Evolutionary conservation across 2,113 vertebrate genomes (phyloP).

Genomic region (Porphyrio hochstetteri): DNA sequence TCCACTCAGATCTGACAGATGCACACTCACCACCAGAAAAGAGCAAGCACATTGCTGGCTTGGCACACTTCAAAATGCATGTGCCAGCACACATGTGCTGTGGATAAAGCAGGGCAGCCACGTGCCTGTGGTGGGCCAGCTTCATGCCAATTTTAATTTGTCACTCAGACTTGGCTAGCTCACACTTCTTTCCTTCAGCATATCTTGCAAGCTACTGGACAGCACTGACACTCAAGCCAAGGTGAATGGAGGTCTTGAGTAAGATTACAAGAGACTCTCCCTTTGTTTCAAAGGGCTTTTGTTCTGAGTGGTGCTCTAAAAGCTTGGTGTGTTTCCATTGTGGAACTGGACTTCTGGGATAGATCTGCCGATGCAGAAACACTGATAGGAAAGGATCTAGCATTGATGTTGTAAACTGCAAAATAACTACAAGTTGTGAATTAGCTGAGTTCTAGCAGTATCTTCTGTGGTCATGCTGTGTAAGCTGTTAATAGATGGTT

Average conservation of each 20-base stretch:
- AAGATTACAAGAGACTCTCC: background rate
- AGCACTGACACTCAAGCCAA: background rate
- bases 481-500: background rate
- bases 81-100: slow-evolving; percentile 11
- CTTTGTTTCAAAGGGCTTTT: background rate
- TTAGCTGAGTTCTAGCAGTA: background rate
- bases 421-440: background rate
- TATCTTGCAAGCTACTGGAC: background rate
- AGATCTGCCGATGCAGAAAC: background rate
- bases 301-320: background rate
- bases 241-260: background rate
- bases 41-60: background rate
- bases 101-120: slow-evolving; percentile 15
- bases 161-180: slow-evolving; percentile 9
- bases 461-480: background rate
- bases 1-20: background rate
- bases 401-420: background rate
- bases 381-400: background rate
- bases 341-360: background rate
- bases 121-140: slow-evolving; percentile 13
- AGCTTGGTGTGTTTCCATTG: background rate
- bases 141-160: slow-evolving; percentile 26
- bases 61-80: background rate
- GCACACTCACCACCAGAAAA: background rate
- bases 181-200: background rate